Evolutionary conservation across 2,797 vertebrate genomes (phyloP).

Genomic region (Macrochelys suwanniensis): DNA sequence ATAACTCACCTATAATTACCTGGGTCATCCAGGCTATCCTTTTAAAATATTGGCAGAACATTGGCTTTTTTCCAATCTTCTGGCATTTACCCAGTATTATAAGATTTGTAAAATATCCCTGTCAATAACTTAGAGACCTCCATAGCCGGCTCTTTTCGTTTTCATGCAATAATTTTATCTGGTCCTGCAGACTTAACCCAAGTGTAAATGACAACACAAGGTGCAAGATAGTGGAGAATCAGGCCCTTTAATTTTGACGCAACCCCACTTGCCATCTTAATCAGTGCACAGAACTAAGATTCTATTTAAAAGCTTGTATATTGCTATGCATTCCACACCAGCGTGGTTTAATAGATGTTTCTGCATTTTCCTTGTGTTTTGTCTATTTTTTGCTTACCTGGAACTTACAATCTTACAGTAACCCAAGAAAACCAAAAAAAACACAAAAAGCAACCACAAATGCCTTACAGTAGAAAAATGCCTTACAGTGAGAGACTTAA

Average conservation of each 20-base stretch:
- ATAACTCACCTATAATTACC: not conserved
- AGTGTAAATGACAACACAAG: not conserved
- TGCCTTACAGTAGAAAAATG: not conserved
- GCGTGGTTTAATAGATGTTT: not conserved
- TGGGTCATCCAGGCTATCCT: not conserved
- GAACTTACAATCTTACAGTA: not conserved
- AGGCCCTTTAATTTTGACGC: constrained; percentile 4
- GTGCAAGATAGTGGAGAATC: constrained; percentile 11
- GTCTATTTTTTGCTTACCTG: not conserved
- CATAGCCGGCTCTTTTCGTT: constrained; percentile 68
- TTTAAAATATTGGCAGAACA: not conserved
- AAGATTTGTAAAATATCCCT: constrained; percentile 10
- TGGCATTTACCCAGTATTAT: not conserved
- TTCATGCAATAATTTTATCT: constrained; percentile 63
- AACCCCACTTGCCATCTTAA: not conserved
- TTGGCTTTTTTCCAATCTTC: not conserved
- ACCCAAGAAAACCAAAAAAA: not conserved
- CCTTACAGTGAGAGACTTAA: not conserved
- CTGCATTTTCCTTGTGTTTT: no score
- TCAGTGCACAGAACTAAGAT: not conserved
- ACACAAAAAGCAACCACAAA: not conserved
- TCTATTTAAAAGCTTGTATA: not conserved
- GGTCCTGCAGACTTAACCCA: constrained; percentile 30
- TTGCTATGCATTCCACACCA: not conserved
- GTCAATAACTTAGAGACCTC: constrained; percentile 6